Evolutionary conservation across 2,888 invertebrate genomes (phyloP).

Genomic region (Colletes collaris): DNA sequence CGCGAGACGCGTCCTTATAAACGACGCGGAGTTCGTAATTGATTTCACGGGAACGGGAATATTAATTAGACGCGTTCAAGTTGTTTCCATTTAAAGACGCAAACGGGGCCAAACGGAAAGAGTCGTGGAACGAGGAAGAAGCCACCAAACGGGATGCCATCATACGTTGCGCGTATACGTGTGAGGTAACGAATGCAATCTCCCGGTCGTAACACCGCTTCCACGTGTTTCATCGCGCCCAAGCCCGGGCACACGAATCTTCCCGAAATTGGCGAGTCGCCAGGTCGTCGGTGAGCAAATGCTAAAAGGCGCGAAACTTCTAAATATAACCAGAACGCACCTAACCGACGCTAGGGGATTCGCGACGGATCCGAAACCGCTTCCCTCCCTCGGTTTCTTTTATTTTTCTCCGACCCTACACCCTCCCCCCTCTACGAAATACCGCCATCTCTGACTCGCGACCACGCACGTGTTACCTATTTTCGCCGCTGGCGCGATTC

Average conservation of each 20-base stretch:
- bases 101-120: slow-evolving; percentile 61
- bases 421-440: slow-evolving; percentile 25
- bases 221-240: slow-evolving; percentile 58
- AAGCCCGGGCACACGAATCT: slow-evolving; percentile 55
- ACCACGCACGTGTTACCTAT: slow-evolving; percentile 41
- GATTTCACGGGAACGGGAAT: slow-evolving; percentile 10
- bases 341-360: slow-evolving; percentile 46
- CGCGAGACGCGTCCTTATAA: no score
- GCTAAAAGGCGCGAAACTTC: slow-evolving; percentile 71
- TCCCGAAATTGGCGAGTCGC: slow-evolving; percentile 55
- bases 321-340: slow-evolving; percentile 60
- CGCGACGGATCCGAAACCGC: slow-evolving; percentile 29
- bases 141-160: slow-evolving; percentile 31
- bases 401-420: slow-evolving; percentile 9
- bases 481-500: slow-evolving; percentile 32
- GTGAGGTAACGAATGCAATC: slow-evolving; percentile 47
- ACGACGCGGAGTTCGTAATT: background rate
- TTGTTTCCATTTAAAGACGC: slow-evolving; percentile 39
- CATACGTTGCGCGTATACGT: slow-evolving; percentile 32
- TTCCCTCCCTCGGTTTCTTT: slow-evolving; percentile 11
- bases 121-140: slow-evolving; percentile 65
- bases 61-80: slow-evolving; percentile 16
- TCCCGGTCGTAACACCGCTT: slow-evolving; percentile 24
- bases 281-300: slow-evolving; percentile 56
- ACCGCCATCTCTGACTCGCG: slow-evolving; percentile 18